phyloP scores from a whole-genome alignment of 2,888 invertebrate genomes.

The Drosophila rubida region DNA sequence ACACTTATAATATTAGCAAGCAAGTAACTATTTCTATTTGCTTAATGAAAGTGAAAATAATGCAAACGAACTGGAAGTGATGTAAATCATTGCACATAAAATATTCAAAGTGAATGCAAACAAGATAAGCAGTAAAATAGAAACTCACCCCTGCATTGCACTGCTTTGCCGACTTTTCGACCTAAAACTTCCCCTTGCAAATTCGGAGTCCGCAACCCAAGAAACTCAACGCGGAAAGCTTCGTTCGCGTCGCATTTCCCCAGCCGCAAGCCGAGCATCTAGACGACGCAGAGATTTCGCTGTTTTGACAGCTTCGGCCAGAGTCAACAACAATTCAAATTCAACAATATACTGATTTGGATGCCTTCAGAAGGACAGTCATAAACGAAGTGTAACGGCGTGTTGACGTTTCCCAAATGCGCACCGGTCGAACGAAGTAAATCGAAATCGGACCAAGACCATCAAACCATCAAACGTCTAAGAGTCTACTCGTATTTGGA shows the following conservation, averaged over 20 bases:
- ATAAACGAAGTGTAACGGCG: slow-evolving; percentile 81
- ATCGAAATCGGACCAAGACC: slow-evolving; percentile 4
- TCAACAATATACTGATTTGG: slow-evolving; percentile 65
- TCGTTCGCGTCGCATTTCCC: neutral
- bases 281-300: slow-evolving; percentile 56
- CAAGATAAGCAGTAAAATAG: no score
- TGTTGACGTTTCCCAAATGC: slow-evolving; percentile 72
- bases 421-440: slow-evolving; percentile 36
- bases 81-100: neutral
- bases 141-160: neutral
- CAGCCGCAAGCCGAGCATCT: slow-evolving; percentile 21
- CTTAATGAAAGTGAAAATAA: neutral
- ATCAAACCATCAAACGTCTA: slow-evolving; percentile 9
- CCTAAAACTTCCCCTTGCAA: slow-evolving; percentile 3
- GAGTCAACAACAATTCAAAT: slow-evolving; percentile 62
- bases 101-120: neutral
- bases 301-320: slow-evolving; percentile 41
- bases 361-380: slow-evolving; percentile 74
- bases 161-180: slow-evolving; percentile 25
- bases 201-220: slow-evolving; percentile 31
- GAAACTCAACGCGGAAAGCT: slow-evolving; percentile 52
- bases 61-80: neutral
- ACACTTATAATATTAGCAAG: no score
- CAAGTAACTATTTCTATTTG: no score
- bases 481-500: neutral